Evolutionary conservation across 2,113 vertebrate species (phyloP).

Genomic region (Prionailurus bengalensis): DNA sequence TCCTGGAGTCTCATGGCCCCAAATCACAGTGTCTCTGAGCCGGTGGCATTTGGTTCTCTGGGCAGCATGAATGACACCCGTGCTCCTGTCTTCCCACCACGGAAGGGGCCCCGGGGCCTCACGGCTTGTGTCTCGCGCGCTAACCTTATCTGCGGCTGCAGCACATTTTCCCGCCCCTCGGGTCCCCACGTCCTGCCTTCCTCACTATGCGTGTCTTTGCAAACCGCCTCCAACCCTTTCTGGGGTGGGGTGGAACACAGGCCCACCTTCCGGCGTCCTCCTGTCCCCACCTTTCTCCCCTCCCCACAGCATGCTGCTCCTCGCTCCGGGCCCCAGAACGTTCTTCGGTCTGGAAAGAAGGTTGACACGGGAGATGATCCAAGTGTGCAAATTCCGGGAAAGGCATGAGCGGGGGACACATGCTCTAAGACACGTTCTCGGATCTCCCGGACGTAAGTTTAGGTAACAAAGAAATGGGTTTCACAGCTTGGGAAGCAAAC

Average conservation of each 20-base stretch:
- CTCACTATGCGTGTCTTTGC: background rate
- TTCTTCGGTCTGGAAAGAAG: background rate
- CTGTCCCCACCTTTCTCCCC: background rate
- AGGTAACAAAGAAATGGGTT: slow-evolving; percentile 13
- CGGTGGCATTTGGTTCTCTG: background rate
- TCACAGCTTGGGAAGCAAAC: background rate
- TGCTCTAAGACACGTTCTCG: background rate
- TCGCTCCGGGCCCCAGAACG: background rate
- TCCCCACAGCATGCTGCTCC: background rate
- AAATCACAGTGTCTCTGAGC: background rate
- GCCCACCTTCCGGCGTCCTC: background rate
- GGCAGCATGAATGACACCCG: accelerated
- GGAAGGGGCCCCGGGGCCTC: background rate
- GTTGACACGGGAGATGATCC: background rate
- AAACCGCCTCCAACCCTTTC: background rate
- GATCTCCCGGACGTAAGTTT: background rate
- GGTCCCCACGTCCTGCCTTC: accelerated
- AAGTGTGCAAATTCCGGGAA: slow-evolving; percentile 46
- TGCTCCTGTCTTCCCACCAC: accelerated
- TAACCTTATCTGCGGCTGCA: too few species aligned
- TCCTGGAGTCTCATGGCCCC: background rate
- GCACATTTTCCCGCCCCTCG: accelerated
- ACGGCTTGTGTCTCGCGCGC: accelerated
- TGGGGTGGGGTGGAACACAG: accelerated
- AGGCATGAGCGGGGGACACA: background rate